Conservation (phyloP, 2,113 vertebrate species). For the Hymenochirus boettgeri region DNA sequence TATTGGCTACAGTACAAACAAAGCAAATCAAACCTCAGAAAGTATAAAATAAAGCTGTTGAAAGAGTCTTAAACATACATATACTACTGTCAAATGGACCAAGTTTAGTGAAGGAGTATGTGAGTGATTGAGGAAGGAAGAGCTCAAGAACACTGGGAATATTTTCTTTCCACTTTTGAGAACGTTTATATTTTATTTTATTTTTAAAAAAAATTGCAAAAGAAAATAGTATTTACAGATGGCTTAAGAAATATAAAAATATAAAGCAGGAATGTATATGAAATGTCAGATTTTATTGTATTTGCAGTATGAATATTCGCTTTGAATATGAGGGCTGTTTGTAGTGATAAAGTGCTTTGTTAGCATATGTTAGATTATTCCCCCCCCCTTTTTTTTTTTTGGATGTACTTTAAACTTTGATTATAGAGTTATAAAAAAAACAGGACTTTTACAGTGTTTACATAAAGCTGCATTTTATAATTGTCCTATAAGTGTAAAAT, state of each 20-base stretch:
- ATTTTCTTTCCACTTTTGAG: constrained; percentile 86
- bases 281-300: constrained; percentile 93
- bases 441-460: constrained; percentile 91
- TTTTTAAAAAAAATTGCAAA: constrained; percentile 68
- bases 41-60: constrained; percentile 77
- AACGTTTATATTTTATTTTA: constrained; percentile 81
- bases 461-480: constrained; percentile 92
- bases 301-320: constrained; percentile 92
- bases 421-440: constrained; percentile 52
- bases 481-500: constrained; percentile 84
- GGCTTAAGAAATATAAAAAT: constrained; percentile 86
- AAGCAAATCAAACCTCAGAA: constrained; percentile 78
- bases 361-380: constrained; percentile 80
- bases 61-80: constrained; percentile 73
- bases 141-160: constrained; percentile 68
- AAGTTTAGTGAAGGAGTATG: constrained; percentile 70
- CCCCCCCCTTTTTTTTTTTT: constrained; percentile 91
- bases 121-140: constrained; percentile 67
- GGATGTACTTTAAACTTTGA: constrained; percentile 82
- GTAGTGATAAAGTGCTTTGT: constrained; percentile 89
- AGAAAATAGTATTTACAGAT: constrained; percentile 93
- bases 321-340: constrained; percentile 88
- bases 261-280: constrained; percentile 96
- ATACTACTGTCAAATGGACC: constrained; percentile 84
- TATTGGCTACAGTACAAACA: constrained; percentile 71